These are phyloP conservation scores for Lasioglossum morio DNA, from an alignment of 2,888 invertebrate species.

Conservation along the genomic window DNA sequence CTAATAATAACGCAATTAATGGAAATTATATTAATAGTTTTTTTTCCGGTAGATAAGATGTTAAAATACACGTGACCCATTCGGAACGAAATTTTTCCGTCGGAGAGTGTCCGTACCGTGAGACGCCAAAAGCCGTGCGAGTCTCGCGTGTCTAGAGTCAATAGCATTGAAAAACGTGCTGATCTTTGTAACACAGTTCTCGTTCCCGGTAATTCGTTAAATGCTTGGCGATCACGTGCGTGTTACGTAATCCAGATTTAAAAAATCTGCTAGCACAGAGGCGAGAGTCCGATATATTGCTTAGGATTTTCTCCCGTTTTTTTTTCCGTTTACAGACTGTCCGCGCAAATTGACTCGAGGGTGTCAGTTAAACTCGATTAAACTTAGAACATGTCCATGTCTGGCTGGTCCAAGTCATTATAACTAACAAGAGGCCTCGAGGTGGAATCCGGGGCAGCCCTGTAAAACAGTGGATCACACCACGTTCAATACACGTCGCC, in stretches of 20 bases:
- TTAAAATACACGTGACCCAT: slow-evolving; percentile 5
- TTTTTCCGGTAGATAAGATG: neutral
- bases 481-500: slow-evolving; percentile 57
- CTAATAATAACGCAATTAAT: neutral
- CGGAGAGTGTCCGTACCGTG: neutral
- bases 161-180: slow-evolving; percentile 51
- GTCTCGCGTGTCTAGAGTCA: neutral
- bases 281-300: slow-evolving; percentile 26
- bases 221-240: neutral
- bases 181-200: slow-evolving; percentile 66
- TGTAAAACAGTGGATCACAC: slow-evolving; percentile 73
- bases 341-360: slow-evolving; percentile 45
- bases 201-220: neutral
- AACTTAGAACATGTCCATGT: slow-evolving; percentile 90
- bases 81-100: neutral
- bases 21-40: neutral
- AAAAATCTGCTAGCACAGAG: neutral
- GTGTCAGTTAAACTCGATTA: slow-evolving; percentile 28
- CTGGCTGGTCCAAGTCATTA: slow-evolving; percentile 96
- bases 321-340: slow-evolving; percentile 34
- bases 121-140: neutral
- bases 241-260: slow-evolving; percentile 51
- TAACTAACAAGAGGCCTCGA: slow-evolving; percentile 93
- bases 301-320: slow-evolving; percentile 14
- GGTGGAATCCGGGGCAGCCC: slow-evolving; percentile 82